Evolutionary conservation across 2,113 vertebrate species (phyloP).

Genomic region (Chascanopsetta lugubris): DNA sequence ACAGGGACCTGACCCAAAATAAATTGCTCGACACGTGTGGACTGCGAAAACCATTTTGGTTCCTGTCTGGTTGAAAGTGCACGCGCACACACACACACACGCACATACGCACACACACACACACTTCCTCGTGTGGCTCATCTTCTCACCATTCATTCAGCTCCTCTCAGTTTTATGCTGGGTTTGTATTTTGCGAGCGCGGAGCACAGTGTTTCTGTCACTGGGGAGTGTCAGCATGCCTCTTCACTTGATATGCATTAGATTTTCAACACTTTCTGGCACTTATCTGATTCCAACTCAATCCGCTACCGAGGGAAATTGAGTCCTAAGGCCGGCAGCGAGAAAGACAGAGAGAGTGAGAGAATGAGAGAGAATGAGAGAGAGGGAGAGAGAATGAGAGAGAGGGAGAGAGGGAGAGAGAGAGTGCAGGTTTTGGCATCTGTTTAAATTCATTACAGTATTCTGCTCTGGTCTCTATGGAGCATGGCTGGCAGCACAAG

Average conservation of each 20-base stretch:
- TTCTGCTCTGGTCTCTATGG: constrained; percentile 52
- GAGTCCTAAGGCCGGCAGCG: constrained; percentile 63
- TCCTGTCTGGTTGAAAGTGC: neutral
- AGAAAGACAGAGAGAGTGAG: constrained; percentile 24
- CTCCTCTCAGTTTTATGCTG: constrained; percentile 50
- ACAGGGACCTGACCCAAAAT: neutral
- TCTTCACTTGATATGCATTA: constrained; percentile 77
- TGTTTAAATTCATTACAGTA: constrained; percentile 70
- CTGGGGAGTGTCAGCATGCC: constrained; percentile 60
- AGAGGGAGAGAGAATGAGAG: constrained; percentile 36
- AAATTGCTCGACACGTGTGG: neutral
- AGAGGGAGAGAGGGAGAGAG: constrained; percentile 29
- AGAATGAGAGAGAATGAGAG: constrained; percentile 33
- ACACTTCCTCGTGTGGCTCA: constrained; percentile 4
- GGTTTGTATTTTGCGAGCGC: constrained; percentile 58
- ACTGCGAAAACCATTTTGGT: neutral
- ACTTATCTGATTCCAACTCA: constrained; percentile 76
- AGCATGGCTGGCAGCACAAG: constrained; percentile 39
- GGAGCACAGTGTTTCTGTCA: constrained; percentile 52
- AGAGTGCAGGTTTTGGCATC: constrained; percentile 53
- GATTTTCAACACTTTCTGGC: constrained; percentile 68
- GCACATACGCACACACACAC: neutral
- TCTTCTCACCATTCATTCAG: constrained; percentile 2
- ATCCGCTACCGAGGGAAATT: constrained; percentile 69
- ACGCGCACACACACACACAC: neutral